Conservation (phyloP, 2,113 vertebrate genomes). For the Mustela nigripes region DNA sequence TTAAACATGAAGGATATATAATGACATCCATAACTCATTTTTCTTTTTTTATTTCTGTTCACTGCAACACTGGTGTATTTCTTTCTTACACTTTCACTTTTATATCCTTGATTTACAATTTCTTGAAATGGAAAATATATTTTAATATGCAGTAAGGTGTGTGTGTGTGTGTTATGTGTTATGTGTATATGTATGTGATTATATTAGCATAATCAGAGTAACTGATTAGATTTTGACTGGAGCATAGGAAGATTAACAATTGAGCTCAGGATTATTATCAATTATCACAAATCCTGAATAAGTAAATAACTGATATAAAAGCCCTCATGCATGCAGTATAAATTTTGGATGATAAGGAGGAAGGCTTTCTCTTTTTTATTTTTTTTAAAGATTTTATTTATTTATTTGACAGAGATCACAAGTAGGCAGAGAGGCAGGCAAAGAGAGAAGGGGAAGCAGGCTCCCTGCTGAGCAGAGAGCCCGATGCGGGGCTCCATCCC, state of each 20-base stretch:
- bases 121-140: slow-evolving; percentile 62
- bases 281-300: slow-evolving; percentile 39
- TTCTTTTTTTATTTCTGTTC: slow-evolving; percentile 68
- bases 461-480: too few relatives aligned
- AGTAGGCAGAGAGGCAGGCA: too few relatives aligned
- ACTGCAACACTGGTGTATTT: slow-evolving; percentile 63
- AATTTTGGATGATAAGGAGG: not conserved
- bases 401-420: too few relatives aligned
- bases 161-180: not conserved
- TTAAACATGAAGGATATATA: slow-evolving; percentile 74
- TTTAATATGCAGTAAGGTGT: slow-evolving; percentile 44
- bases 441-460: too few relatives aligned
- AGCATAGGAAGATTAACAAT: slow-evolving; percentile 61
- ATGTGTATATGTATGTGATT: slow-evolving; percentile 1
- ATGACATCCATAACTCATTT: slow-evolving; percentile 73
- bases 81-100: slow-evolving; percentile 50
- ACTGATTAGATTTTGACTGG: slow-evolving; percentile 68
- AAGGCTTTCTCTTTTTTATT: not conserved
- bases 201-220: slow-evolving; percentile 53
- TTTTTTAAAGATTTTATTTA: not conserved
- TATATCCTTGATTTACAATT: slow-evolving; percentile 68
- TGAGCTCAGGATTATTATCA: not conserved
- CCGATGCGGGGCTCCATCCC: too few relatives aligned
- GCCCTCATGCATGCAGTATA: not conserved
- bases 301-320: slow-evolving; percentile 56